Base-by-base conservation (phyloP, 1,140 invertebrate species). In the Drosophila biarmipes region DNA sequence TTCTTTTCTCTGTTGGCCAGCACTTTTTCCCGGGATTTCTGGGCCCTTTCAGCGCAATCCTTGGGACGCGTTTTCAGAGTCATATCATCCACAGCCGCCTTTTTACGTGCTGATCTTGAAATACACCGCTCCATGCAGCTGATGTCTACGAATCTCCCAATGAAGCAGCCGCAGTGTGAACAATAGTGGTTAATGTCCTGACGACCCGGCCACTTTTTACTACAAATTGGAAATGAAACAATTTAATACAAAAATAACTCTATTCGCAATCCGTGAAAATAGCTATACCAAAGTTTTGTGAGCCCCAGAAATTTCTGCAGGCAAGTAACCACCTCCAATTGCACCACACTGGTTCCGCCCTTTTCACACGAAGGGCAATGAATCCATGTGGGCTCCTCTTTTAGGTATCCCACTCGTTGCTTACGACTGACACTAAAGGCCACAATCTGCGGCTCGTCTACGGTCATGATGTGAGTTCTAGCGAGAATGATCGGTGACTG, bases 101-200 rank as follows among this genome's bases (percentile, higher is more conserved):
- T 78, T 0, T 76, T 76, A 4, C 82, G 77, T 0, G 90, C 90
- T 2, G 73, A 54, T 2, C 48, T 49, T 4, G 90, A 91, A 0
- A 91, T 11, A 12, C 86, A 91, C 2, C 90, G 74, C 34, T 91
- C 86, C 10, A 67, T 68, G 63, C 87, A 91, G 35, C 54, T 45
- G 1, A 91, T 45, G 15, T 77, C 49, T 15, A 91, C 71, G 67
- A 68, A 75, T 21, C 90, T 67, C 8, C 90, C 90, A 43, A 91
- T 91, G 19, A 55, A 91, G 58, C 90, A 91, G 24, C 90, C 90
- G 15, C 90, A 91, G 12, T 87, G 72, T 0, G 48, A 59, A 29
- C 90, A 91, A 38, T 91, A 91, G 48, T 91, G 90, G 61, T 91
- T 91, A 21, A 90, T 80, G 21, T 91, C 90, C 38, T 27, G 37